Base-by-base conservation (phyloP, 2,113 vertebrate genomes). In the Pagrus major region DNA sequence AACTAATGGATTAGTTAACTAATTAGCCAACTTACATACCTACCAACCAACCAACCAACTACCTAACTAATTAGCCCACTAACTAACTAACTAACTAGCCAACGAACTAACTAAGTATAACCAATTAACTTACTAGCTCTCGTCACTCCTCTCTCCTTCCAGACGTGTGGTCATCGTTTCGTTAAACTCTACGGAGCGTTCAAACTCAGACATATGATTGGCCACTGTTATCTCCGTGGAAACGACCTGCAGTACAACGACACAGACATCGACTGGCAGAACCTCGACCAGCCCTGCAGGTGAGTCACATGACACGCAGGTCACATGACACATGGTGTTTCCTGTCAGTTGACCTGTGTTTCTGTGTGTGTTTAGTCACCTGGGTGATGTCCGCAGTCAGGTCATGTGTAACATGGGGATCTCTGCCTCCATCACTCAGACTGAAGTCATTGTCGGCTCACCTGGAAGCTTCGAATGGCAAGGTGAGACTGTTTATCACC, bases 391-490 rank as follows among this genome's bases (percentile, higher is more conserved):
- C 11, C 86, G 84, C 0, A 49, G 60, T 21, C 96, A 96, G 0
- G 96, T 96, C 87, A 97, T 98, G 97, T 99, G 97, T 78, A 96
- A 95, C 86, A 90, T 96, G 93, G 98, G 98, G 47, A 94, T 97
- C 73, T 97, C 97, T 0, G 95, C 96, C 0, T 92, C 94, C 84
- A 96, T 98, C 89, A 92, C 94, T 0, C 63, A 94, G 76, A 95
- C 87, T 21, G 93, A 95, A 0, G 77, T 96, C 72, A 95, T 96
- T 15, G 93, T 96, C 0, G 97, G 97, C 0, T 96, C 97, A 0
- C 97, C 97, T 0, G 97, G 97, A 0, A 97, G 96, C 88, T 97
- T 92, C 68, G 95, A 96, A 65, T 99, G 97, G 97, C 96, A 97
- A 95, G 97, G 97, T 97, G 58, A 37, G 37, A 23, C 9, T 41